A percentile compares a stretch with the other conserved stretches of the same genome.
Conservation (phyloP, 2,888 invertebrate genomes). For the Tenodera sinensis region DNA sequence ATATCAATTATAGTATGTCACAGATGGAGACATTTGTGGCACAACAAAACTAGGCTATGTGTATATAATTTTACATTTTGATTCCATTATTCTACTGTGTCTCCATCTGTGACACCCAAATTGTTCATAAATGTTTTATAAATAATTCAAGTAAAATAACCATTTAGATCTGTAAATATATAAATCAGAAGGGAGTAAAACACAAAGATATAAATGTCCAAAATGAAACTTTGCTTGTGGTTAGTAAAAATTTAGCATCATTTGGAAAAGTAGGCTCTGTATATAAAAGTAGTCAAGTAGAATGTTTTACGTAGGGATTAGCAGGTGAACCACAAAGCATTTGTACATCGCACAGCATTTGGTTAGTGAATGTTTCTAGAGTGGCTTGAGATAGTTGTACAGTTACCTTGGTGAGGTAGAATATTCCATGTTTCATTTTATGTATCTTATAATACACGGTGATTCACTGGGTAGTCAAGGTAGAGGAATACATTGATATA, state of each 20-base stretch:
- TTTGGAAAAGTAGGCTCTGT: not conserved
- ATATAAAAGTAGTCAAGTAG: not conserved
- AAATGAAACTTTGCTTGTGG: not conserved
- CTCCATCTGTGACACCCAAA: not conserved
- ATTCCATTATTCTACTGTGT: not conserved
- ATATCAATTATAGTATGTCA: not conserved
- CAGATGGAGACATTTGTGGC: not conserved
- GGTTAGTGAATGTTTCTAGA: not conserved
- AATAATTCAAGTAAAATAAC: not conserved
- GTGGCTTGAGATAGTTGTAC: not conserved
- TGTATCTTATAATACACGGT: no score
- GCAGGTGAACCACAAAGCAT: not conserved
- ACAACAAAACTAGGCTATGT: no score
- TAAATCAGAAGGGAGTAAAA: not conserved
- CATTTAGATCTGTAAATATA: not conserved
- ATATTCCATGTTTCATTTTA: not conserved
- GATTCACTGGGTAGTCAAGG: not conserved
- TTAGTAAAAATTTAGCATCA: not conserved
- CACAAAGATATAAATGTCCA: not conserved
- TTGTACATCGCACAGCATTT: not conserved
- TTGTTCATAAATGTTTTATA: not conserved
- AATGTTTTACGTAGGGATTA: not conserved
- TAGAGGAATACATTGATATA: no score
- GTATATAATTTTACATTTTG: no score
- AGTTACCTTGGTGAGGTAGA: not conserved